Percentiles rank a stretch among this genome's conserved stretches.
phyloP scores from a whole-genome alignment of 2,888 invertebrate species.

The Carpatolechia fugitivella region DNA sequence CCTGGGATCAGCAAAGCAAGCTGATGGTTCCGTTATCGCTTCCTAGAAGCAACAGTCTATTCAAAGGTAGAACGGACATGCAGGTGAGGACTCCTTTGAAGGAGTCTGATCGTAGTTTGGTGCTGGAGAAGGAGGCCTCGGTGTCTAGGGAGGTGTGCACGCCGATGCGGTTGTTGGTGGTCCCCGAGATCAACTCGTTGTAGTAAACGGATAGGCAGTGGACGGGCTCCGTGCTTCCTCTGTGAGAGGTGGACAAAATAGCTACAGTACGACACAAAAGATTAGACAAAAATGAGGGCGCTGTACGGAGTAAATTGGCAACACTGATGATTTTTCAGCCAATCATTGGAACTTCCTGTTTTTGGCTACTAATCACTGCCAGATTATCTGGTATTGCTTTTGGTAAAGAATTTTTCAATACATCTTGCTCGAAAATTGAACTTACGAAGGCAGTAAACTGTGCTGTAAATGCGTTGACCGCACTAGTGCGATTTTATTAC shows the following conservation, averaged over 20 bases:
- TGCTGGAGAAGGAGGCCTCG: constrained; percentile 88
- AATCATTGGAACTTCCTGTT: no score
- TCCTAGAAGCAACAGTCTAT: constrained; percentile 92
- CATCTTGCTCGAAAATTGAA: no score
- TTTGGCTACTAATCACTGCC: no score
- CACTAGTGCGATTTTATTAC: no score
- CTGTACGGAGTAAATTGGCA: no score
- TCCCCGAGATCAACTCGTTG: constrained; percentile 91
- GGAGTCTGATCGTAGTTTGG: constrained; percentile 91
- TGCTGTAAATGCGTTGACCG: no score
- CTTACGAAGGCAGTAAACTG: no score
- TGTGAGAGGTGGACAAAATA: constrained; percentile 60
- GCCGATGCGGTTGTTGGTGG: constrained; percentile 95
- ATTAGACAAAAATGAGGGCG: no score
- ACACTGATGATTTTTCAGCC: no score
- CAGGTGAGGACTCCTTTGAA: constrained; percentile 95
- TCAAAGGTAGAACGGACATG: constrained; percentile 93
- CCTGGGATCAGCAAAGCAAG: constrained; percentile 86
- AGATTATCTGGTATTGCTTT: no score
- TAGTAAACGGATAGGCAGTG: constrained; percentile 91
- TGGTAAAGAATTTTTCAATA: no score
- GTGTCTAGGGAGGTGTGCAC: constrained; percentile 87
- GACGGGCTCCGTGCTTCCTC: constrained; percentile 95
- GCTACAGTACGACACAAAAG: no score
- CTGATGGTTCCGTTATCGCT: constrained; percentile 94